These are phyloP conservation scores for Paramuricea clavata DNA, from an alignment of 92 coral and sea anemone species.

Conservation along the genomic window DNA sequence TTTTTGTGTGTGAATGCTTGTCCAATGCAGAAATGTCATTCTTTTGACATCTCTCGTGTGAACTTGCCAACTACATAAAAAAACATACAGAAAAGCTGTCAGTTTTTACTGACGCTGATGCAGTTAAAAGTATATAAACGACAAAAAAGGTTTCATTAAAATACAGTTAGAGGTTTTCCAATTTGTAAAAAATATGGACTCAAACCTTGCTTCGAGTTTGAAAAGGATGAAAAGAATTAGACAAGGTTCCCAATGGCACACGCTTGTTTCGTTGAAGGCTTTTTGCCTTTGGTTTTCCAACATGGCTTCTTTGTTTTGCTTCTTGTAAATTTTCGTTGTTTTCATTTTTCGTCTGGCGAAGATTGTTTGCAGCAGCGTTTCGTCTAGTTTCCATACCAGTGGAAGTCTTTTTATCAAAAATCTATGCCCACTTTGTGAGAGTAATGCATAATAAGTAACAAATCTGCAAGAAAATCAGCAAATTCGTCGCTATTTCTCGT, in stretches of 20 bases:
- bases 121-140: neutral
- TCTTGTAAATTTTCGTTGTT: slow-evolving; percentile 8
- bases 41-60: neutral
- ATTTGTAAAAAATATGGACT: neutral
- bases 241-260: slow-evolving; percentile 25
- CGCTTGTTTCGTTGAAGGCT: slow-evolving; percentile 3
- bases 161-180: neutral
- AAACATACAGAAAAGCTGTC: neutral
- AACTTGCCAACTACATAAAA: slow-evolving; percentile 1
- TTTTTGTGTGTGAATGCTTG: slow-evolving; percentile 57
- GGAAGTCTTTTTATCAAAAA: neutral
- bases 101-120: neutral
- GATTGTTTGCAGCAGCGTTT: neutral
- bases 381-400: slow-evolving; percentile 26
- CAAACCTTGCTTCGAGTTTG: slow-evolving; percentile 36
- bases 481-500: slow-evolving; percentile 36
- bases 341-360: slow-evolving; percentile 36
- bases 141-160: neutral
- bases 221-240: slow-evolving; percentile 6
- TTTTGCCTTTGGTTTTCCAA: slow-evolving; percentile 12
- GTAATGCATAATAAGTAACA: neutral
- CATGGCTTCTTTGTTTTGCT: neutral
- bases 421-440: neutral
- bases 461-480: neutral
- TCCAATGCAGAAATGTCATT: slow-evolving; percentile 85